Evolutionary conservation across 2,113 vertebrate species (phyloP).

Genomic region (Onychostoma macrolepis): DNA sequence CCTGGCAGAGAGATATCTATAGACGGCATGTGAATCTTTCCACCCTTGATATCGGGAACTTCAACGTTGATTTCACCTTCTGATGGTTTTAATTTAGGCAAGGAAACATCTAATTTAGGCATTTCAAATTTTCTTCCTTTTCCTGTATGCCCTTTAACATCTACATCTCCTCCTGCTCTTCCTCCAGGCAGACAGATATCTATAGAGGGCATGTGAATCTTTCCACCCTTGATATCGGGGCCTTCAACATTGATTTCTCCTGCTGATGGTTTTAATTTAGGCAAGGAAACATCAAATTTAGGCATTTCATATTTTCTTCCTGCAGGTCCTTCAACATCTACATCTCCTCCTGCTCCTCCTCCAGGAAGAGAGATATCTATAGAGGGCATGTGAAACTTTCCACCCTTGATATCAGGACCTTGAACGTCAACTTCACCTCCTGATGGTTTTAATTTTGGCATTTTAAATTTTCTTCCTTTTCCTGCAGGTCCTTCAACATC

Average conservation of each 20-base stretch:
- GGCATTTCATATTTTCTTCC: slow-evolving; percentile 49
- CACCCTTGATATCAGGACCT: slow-evolving; percentile 53
- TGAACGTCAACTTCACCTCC: slow-evolving; percentile 8
- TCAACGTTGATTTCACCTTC: not conserved
- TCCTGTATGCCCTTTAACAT: not conserved
- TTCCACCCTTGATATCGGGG: slow-evolving; percentile 48
- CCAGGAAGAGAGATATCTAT: not conserved
- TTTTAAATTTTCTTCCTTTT: slow-evolving; percentile 34
- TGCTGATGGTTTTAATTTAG: slow-evolving; percentile 4
- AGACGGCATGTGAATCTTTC: slow-evolving; percentile 64
- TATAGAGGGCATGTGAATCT: slow-evolving; percentile 45
- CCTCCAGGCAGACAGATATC: not conserved
- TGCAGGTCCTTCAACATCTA: not conserved
- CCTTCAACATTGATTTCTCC: not conserved
- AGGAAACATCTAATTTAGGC: slow-evolving; percentile 42
- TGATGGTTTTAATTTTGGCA: not conserved
- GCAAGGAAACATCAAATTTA: not conserved
- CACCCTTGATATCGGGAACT: slow-evolving; percentile 41
- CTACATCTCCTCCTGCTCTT: not conserved
- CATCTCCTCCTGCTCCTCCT: not conserved
- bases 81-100: slow-evolving; percentile 39
- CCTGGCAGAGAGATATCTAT: slow-evolving; percentile 66
- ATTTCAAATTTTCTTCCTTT: slow-evolving; percentile 43
- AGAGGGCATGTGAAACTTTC: not conserved
- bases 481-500: slow-evolving; percentile 38